Conservation (phyloP, 2,888 invertebrate species). For the Ophonus ardosiacus region DNA sequence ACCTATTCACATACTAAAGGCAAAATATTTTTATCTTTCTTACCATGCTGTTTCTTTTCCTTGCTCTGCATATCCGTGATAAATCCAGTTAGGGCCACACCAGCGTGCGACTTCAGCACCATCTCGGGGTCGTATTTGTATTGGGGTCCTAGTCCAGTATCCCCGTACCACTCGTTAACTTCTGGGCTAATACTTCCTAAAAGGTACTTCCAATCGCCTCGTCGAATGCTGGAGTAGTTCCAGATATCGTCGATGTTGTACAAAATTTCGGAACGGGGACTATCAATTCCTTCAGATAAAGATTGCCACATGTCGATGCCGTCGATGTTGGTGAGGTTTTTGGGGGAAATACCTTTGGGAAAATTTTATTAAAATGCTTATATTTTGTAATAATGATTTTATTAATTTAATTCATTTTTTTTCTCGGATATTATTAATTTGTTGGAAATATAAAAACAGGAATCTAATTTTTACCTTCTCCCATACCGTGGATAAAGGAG, state of each 20-base stretch:
- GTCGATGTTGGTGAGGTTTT: constrained; percentile 76
- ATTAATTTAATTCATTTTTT: too few species aligned
- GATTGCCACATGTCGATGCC: constrained; percentile 77
- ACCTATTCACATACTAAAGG: too few species aligned
- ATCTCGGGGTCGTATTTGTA: constrained; percentile 74
- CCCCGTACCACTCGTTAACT: constrained; percentile 75
- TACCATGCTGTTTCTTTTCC: constrained; percentile 69
- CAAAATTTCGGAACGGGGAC: constrained; percentile 79
- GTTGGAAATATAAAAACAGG: too few species aligned
- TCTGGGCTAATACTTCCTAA: constrained; percentile 77
- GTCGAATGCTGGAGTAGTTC: constrained; percentile 79
- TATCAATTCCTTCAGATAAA: constrained; percentile 74
- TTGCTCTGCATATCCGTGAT: constrained; percentile 76
- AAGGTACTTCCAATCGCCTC: constrained; percentile 81
- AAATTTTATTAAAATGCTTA: background rate
- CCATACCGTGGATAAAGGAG: too few species aligned
- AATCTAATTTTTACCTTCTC: too few species aligned
- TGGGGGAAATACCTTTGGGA: constrained; percentile 72
- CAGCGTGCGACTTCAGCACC: constrained; percentile 76
- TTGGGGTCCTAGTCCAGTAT: constrained; percentile 72
- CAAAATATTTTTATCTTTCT: too few species aligned
- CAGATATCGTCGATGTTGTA: constrained; percentile 79
- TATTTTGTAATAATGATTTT: too few species aligned
- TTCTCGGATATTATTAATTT: too few species aligned
- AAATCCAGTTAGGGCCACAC: constrained; percentile 75